Conservation (phyloP, 2,888 invertebrate genomes). For the Gnatocerus cornutus region DNA sequence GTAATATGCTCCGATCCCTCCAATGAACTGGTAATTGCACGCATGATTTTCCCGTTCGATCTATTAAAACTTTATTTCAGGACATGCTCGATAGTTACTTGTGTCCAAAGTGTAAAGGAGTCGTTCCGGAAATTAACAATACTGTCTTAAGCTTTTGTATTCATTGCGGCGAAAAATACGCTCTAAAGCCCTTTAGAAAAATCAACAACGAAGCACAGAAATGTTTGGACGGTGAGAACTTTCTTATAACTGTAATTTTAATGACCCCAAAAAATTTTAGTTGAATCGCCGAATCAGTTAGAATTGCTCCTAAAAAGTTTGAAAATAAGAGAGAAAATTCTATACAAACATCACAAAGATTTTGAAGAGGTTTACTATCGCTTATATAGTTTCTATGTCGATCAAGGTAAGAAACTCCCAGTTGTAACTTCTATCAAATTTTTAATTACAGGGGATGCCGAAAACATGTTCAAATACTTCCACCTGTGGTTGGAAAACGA, state of each 20-base stretch:
- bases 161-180: constrained; percentile 60
- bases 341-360: constrained; percentile 73
- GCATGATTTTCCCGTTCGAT: background rate
- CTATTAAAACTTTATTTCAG: constrained; percentile 55
- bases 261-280: constrained; percentile 47
- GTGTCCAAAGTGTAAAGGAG: constrained; percentile 69
- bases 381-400: constrained; percentile 73
- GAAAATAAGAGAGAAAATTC: constrained; percentile 69
- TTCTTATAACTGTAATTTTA: too few species aligned
- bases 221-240: constrained; percentile 59
- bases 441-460: constrained; percentile 58
- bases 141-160: constrained; percentile 65
- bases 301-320: constrained; percentile 70
- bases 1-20: constrained; percentile 75
- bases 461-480: constrained; percentile 65
- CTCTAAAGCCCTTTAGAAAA: constrained; percentile 59
- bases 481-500: constrained; percentile 64
- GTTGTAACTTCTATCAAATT: background rate
- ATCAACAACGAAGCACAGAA: constrained; percentile 63
- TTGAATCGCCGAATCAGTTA: constrained; percentile 62
- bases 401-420: constrained; percentile 68
- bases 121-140: constrained; percentile 60
- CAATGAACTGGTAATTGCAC: constrained; percentile 61
- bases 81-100: constrained; percentile 69
- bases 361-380: constrained; percentile 68